These are phyloP conservation scores for Podocnemis expansa DNA, from an alignment of 2,113 vertebrate species.

Conservation along the genomic window DNA sequence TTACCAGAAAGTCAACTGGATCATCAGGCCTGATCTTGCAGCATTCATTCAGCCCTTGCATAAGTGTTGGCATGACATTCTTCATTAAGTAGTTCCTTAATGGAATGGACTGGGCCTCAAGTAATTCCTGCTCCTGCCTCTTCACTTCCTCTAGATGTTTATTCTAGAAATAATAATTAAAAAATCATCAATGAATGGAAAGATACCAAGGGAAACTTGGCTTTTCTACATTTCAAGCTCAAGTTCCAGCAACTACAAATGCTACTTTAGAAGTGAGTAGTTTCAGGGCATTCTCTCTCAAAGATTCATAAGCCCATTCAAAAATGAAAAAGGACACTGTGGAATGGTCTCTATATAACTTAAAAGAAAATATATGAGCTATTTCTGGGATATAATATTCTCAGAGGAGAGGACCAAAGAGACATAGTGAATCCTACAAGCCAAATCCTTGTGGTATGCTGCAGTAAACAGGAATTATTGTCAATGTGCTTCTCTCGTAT, in stretches of 20 bases:
- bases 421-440: no score
- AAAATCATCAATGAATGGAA: not conserved
- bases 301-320: not conserved
- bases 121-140: conserved; percentile 81
- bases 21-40: conserved; percentile 84
- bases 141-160: conserved; percentile 78
- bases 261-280: not conserved
- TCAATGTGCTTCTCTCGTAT: not conserved
- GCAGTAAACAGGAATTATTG: not conserved
- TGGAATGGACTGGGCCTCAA: conserved; percentile 82
- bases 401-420: not conserved
- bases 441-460: not conserved
- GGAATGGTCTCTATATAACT: not conserved
- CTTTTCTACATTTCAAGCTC: not conserved
- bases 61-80: conserved; percentile 89
- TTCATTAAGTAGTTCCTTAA: conserved; percentile 87
- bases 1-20: conserved; percentile 94
- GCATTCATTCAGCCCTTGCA: conserved; percentile 87
- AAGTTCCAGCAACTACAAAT: not conserved
- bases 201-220: not conserved
- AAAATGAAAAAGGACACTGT: not conserved
- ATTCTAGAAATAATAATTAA: conserved; percentile 70
- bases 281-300: not conserved
- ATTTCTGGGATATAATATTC: not conserved
- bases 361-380: not conserved